These are phyloP conservation scores for Myotis vivesi DNA, from an alignment of 2,797 vertebrate species.

Conservation along the genomic window DNA sequence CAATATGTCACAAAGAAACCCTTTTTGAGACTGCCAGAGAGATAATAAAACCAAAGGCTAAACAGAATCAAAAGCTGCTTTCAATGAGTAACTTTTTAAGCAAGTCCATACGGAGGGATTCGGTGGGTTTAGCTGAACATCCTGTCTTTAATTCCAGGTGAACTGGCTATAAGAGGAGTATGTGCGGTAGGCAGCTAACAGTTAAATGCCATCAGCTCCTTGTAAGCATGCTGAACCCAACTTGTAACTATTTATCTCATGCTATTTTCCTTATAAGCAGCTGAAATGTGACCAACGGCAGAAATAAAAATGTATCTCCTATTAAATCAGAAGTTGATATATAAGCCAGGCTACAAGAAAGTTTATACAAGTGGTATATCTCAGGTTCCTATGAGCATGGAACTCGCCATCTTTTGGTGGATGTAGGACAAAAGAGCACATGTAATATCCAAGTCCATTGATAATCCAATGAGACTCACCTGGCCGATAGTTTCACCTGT, in stretches of 20 bases:
- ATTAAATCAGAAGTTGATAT: not conserved
- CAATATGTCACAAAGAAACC: not conserved
- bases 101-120: not conserved
- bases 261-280: not conserved
- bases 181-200: not conserved
- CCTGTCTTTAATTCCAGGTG: not conserved
- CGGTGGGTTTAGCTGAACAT: not conserved
- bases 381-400: not conserved
- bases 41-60: conserved; percentile 36
- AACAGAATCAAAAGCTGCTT: not conserved
- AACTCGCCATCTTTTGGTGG: not conserved
- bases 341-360: not conserved
- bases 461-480: not conserved
- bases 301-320: not conserved
- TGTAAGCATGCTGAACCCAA: not conserved
- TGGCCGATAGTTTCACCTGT: not conserved
- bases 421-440: not conserved
- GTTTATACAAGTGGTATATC: too few species aligned
- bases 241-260: not conserved
- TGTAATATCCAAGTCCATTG: not conserved
- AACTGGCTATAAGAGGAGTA: not conserved
- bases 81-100: not conserved
- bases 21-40: not conserved
- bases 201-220: not conserved
- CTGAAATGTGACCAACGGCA: conserved; percentile 15